These are phyloP conservation scores for Crypturellus tataupa DNA, from an alignment of 2,797 vertebrate species.

Conservation along the genomic window DNA sequence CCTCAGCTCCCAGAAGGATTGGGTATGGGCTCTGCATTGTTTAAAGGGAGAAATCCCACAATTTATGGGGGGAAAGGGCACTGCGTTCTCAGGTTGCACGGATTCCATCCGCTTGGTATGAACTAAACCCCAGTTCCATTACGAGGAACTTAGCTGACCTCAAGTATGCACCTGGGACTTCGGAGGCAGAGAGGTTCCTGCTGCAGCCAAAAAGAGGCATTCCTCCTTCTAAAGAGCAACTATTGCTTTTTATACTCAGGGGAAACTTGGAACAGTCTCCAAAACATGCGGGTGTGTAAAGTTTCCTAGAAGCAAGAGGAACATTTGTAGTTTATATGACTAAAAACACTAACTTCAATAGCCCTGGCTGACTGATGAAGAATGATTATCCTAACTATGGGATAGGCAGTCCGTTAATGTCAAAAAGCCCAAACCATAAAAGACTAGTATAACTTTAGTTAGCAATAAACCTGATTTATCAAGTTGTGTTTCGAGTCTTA, in stretches of 20 bases:
- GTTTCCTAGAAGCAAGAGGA: slow-evolving; percentile 31
- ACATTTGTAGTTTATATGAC: slow-evolving; percentile 52
- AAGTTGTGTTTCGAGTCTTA: not conserved
- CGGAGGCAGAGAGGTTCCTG: slow-evolving; percentile 52
- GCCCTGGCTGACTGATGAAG: slow-evolving; percentile 62
- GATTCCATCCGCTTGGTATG: slow-evolving; percentile 65
- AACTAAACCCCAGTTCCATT: slow-evolving; percentile 66
- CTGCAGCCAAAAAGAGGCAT: slow-evolving; percentile 43
- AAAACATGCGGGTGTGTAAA: slow-evolving; percentile 48
- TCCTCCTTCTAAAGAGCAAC: slow-evolving; percentile 57
- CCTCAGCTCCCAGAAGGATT: not conserved
- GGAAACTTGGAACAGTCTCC: slow-evolving; percentile 52
- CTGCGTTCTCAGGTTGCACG: slow-evolving; percentile 43
- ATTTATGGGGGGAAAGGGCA: slow-evolving; percentile 41
- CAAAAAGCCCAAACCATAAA: slow-evolving; percentile 48
- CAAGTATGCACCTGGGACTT: slow-evolving; percentile 59
- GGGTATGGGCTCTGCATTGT: slow-evolving; percentile 18
- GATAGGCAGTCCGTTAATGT: slow-evolving; percentile 48
- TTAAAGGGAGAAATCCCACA: slow-evolving; percentile 60
- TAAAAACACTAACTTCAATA: slow-evolving; percentile 49
- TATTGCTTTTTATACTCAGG: slow-evolving; percentile 17
- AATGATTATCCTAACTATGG: slow-evolving; percentile 63
- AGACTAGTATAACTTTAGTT: slow-evolving; percentile 17
- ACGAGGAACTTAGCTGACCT: slow-evolving; percentile 72
- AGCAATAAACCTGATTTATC: slow-evolving; percentile 41